These are phyloP conservation scores for Sebastes dallii DNA, from an alignment of 2,797 vertebrate genomes.

Conservation along the genomic window DNA sequence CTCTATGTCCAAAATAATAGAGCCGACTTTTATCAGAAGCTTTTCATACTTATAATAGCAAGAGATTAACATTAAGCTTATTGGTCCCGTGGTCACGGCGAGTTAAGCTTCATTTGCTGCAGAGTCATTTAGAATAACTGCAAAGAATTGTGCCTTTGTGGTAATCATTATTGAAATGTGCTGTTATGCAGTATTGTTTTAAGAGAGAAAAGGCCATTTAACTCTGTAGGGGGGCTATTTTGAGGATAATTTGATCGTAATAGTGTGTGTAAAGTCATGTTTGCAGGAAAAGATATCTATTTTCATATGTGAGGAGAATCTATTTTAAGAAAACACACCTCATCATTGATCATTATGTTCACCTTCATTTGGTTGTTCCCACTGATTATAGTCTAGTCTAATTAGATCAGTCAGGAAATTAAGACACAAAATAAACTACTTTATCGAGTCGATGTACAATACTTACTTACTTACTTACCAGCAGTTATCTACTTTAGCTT, in stretches of 20 bases:
- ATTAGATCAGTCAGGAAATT: background rate
- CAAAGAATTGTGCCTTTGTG: conserved; percentile 38
- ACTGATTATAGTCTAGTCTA: background rate
- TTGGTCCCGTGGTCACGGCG: conserved; percentile 51
- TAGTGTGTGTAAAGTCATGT: background rate
- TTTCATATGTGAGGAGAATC: background rate
- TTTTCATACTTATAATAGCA: conserved; percentile 54
- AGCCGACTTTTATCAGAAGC: conserved; percentile 45
- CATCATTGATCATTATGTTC: background rate
- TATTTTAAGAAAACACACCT: background rate
- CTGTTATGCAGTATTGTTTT: conserved; percentile 43
- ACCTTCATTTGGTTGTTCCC: background rate
- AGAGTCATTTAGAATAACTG: conserved; percentile 59
- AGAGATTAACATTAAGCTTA: conserved; percentile 61
- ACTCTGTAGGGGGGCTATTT: conserved; percentile 17
- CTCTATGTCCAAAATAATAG: conserved; percentile 41
- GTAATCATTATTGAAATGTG: conserved; percentile 55
- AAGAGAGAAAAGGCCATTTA: conserved; percentile 16
- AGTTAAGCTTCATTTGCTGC: conserved; percentile 67
- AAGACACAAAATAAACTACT: background rate
- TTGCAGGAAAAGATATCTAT: background rate
- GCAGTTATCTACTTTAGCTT: background rate
- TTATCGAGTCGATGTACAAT: background rate
- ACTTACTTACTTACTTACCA: background rate
- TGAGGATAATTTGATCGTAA: conserved; percentile 30